Conservation (phyloP, 2,797 vertebrate genomes). For the Rhinella marina region DNA sequence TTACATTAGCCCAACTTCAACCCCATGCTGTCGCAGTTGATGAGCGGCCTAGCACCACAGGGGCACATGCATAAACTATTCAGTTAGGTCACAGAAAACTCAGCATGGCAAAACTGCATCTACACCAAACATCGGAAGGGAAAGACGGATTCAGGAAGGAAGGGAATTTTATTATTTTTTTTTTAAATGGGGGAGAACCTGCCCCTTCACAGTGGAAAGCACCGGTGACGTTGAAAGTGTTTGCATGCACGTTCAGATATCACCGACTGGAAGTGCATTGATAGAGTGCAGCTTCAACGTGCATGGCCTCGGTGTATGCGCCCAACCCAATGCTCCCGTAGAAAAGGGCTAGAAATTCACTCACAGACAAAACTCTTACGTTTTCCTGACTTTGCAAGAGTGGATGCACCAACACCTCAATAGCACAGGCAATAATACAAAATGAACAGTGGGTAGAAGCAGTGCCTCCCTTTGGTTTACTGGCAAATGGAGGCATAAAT, state of each 20-base stretch:
- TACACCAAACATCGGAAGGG: background rate
- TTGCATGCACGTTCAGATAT: background rate
- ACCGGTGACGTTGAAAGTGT: background rate
- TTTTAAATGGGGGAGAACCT: background rate
- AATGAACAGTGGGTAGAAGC: slow-evolving; percentile 18
- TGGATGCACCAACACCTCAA: slow-evolving; percentile 51
- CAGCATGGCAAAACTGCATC: background rate
- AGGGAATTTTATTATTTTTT: too few relatives aligned
- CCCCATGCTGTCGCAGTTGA: slow-evolving; percentile 13
- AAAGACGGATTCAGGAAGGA: background rate
- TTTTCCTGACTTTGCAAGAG: slow-evolving; percentile 16
- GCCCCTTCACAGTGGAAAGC: background rate
- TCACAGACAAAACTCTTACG: background rate
- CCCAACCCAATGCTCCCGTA: background rate
- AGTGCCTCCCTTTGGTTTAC: slow-evolving; percentile 24
- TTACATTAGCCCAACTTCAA: background rate
- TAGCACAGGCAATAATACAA: slow-evolving; percentile 10
- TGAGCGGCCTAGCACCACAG: background rate
- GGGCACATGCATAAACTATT: background rate
- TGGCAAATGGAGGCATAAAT: slow-evolving; percentile 30
- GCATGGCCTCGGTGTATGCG: background rate
- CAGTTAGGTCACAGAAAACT: background rate
- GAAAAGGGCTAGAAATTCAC: background rate
- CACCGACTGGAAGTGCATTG: background rate
- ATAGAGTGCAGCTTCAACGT: background rate